Percentiles rank a stretch among this genome's conserved stretches.
These are phyloP conservation scores for Bubo blakistoni DNA, from an alignment of 2,113 vertebrate genomes.

Conservation along the genomic window DNA sequence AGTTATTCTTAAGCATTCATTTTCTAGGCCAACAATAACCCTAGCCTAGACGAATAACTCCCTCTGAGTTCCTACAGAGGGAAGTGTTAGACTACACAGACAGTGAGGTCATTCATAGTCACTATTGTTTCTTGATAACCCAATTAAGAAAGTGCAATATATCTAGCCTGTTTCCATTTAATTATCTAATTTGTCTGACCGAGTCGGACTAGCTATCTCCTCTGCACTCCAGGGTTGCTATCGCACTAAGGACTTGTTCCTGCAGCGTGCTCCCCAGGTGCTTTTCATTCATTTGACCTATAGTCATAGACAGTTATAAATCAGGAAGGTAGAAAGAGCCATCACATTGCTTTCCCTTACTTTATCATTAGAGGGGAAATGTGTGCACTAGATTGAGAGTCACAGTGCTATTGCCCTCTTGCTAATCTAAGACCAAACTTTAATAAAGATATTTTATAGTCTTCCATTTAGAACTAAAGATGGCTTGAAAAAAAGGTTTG, in stretches of 20 bases:
- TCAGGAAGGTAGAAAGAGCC: slow-evolving; percentile 11
- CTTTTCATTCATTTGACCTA: slow-evolving; percentile 56
- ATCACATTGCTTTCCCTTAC: background rate
- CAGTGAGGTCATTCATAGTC: slow-evolving; percentile 69
- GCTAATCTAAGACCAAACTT: background rate
- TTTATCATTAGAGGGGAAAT: background rate
- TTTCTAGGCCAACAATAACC: slow-evolving; percentile 68
- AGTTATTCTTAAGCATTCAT: slow-evolving; percentile 43
- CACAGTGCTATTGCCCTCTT: background rate
- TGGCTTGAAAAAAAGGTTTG: background rate
- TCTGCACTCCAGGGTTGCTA: background rate
- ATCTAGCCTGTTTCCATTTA: slow-evolving; percentile 72
- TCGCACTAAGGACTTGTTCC: background rate
- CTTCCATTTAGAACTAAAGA: background rate
- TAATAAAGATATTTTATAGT: background rate
- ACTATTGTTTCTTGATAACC: slow-evolving; percentile 71
- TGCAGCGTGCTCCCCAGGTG: slow-evolving; percentile 48
- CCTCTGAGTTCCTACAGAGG: slow-evolving; percentile 53
- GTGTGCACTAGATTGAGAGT: background rate
- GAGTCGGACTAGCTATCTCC: slow-evolving; percentile 11
- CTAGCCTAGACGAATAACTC: slow-evolving; percentile 48
- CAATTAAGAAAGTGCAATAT: slow-evolving; percentile 74
- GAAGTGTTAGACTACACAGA: slow-evolving; percentile 64
- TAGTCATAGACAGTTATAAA: slow-evolving; percentile 7
- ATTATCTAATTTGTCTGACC: slow-evolving; percentile 72